Conservation (phyloP, 2,797 vertebrate species). For the Apogon talboti region DNA sequence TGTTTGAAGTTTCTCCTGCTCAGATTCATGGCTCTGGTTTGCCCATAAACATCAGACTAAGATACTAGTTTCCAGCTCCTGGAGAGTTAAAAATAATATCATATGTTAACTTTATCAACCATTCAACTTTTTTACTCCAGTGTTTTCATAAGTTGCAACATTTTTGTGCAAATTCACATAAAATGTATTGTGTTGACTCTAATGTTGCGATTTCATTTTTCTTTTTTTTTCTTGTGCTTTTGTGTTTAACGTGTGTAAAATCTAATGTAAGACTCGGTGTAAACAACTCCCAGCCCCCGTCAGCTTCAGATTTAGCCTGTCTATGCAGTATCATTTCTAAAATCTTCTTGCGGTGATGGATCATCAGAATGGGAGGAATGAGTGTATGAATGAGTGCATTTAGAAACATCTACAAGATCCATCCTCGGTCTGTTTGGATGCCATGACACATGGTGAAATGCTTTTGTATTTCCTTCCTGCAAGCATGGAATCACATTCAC, state of each 20-base stretch:
- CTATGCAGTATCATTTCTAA: constrained; percentile 36
- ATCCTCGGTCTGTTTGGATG: constrained; percentile 24
- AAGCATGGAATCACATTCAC: constrained; percentile 60
- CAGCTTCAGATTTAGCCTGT: constrained; percentile 31
- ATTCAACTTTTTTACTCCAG: neutral
- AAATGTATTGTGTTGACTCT: neutral
- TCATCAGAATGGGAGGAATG: constrained; percentile 40
- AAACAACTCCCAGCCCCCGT: constrained; percentile 27
- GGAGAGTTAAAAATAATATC: neutral
- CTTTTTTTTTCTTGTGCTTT: constrained; percentile 43
- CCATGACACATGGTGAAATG: constrained; percentile 29
- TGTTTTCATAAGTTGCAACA: constrained; percentile 15
- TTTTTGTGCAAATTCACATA: constrained; percentile 12
- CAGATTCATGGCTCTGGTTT: neutral
- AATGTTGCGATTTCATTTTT: constrained; percentile 1
- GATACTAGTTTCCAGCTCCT: neutral
- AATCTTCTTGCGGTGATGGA: constrained; percentile 28
- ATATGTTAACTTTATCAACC: neutral
- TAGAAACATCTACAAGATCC: constrained; percentile 28
- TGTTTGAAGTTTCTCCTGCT: neutral
- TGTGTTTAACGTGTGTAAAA: constrained; percentile 48
- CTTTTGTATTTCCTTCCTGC: constrained; percentile 60
- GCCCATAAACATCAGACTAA: neutral
- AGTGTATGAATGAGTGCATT: constrained; percentile 34
- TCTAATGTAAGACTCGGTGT: constrained; percentile 33